Base-by-base conservation (phyloP, 2,888 invertebrate species). In the Perizoma affinitatum region DNA sequence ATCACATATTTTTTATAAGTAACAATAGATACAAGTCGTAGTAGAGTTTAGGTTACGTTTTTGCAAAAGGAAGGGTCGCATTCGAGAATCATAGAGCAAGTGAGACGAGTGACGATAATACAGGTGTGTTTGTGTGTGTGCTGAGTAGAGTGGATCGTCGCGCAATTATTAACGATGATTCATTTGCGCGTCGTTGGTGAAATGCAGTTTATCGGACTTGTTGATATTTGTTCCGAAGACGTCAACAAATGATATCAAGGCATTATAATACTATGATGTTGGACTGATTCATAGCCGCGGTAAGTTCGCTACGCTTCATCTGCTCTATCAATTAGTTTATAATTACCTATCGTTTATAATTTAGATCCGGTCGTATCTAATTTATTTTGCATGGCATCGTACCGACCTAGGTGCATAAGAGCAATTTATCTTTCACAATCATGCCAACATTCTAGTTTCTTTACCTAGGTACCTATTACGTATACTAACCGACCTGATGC, bases 101-200 rank as follows among this genome's bases (percentile, higher is more conserved):
- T 80, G 76, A 79, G 76, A 78, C 75, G 78, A 80, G 81, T 82
- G 86, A 84, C 86, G 86, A 81, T 84, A 87, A 78, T 80, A 83
- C 83, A 88, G 85, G 89, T 88, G 87, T 85, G 73, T 73, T 71
- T 78, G 76, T 84, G 80, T 83, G 84, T 81, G 86, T 83, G 86
- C 70, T 81, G 83, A 80, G 86, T 88, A 86, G 88, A 86, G 87
- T 88, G 87, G 87, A 88, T 85, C 87, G 89, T 88, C 90, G 90
- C 90, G 87, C 90, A 90, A 88, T 90, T 90, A 89, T 87, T 92
- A 90, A 90, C 90, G 90, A 90, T 92, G 91, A 92, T 88, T 92
- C 91, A 92, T 86, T 90, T 90, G 88, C 82, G 90, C 86, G 86
- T 22, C 22, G 22, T 90, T 87, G 88, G 90, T 90, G 90, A 91